phyloP scores from a whole-genome alignment of 2,888 invertebrate genomes.

The Anarsia innoxiella region DNA sequence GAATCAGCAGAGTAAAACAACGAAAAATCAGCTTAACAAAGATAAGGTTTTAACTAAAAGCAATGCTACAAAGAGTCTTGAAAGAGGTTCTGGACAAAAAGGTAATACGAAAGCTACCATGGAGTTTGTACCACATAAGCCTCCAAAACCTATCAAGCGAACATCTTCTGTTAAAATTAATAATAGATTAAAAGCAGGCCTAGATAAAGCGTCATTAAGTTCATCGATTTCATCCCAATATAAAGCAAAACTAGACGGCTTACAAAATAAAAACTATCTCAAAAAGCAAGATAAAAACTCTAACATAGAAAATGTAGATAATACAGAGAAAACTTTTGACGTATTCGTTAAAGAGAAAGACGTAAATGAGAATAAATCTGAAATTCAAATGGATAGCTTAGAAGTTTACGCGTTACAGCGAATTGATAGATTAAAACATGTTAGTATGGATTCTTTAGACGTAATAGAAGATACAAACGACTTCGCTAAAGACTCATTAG shows the following conservation, averaged over 20 bases:
- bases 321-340: conserved; percentile 72
- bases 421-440: conserved; percentile 57
- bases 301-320: conserved; percentile 52
- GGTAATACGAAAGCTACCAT: conserved; percentile 64
- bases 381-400: conserved; percentile 77
- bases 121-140: conserved; percentile 81
- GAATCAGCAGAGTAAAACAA: conserved; percentile 52
- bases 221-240: conserved; percentile 68
- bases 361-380: conserved; percentile 74
- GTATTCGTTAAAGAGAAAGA: conserved; percentile 78
- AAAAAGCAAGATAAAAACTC: conserved; percentile 56
- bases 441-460: conserved; percentile 70
- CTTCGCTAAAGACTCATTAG: conserved; percentile 66
- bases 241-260: conserved; percentile 67
- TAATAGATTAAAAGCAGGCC: conserved; percentile 62
- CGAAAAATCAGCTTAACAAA: conserved; percentile 60
- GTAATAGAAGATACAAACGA: conserved; percentile 56
- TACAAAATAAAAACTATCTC: conserved; percentile 63
- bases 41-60: conserved; percentile 64
- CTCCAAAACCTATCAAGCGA: conserved; percentile 81
- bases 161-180: conserved; percentile 79
- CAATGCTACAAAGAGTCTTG: conserved; percentile 63
- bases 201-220: conserved; percentile 57
- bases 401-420: conserved; percentile 71
- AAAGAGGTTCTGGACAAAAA: conserved; percentile 60